phyloP scores from a whole-genome alignment of 2,797 vertebrate genomes.

The Dermochelys coriacea region DNA sequence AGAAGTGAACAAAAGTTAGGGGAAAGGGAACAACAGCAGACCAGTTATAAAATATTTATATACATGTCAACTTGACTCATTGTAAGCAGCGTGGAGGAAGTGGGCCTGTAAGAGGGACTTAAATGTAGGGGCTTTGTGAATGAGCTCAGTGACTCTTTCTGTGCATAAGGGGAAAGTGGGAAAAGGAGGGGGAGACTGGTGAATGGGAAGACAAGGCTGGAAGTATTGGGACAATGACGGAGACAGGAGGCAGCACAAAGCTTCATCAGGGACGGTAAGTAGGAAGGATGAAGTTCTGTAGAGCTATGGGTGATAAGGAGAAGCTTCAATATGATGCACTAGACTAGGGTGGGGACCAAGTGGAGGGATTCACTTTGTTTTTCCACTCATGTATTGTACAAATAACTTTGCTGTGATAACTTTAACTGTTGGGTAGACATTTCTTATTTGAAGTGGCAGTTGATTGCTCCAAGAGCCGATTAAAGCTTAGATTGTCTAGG shows the following conservation, averaged over 20 bases:
- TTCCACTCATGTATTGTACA: neutral
- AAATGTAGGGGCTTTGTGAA: accelerated
- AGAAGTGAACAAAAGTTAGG: neutral
- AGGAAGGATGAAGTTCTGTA: neutral
- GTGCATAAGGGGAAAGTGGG: neutral
- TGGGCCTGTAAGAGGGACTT: neutral
- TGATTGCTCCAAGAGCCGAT: neutral
- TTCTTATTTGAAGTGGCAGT: neutral
- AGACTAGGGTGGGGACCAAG: neutral
- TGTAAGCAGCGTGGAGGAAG: neutral
- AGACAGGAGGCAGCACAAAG: neutral
- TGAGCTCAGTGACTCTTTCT: neutral
- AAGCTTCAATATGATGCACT: neutral
- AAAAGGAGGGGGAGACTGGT: neutral
- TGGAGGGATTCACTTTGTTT: neutral
- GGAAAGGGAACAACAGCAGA: neutral
- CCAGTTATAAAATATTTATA: neutral
- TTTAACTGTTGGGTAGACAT: neutral
- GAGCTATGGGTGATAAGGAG: accelerated
- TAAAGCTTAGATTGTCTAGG: neutral
- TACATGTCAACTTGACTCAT: accelerated
- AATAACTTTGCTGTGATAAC: neutral
- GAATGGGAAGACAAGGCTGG: neutral
- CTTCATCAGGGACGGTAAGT: accelerated
- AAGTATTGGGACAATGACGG: neutral